These are phyloP conservation scores for Cepaea nemoralis DNA, from an alignment of 1,140 invertebrate species.

Conservation along the genomic window DNA sequence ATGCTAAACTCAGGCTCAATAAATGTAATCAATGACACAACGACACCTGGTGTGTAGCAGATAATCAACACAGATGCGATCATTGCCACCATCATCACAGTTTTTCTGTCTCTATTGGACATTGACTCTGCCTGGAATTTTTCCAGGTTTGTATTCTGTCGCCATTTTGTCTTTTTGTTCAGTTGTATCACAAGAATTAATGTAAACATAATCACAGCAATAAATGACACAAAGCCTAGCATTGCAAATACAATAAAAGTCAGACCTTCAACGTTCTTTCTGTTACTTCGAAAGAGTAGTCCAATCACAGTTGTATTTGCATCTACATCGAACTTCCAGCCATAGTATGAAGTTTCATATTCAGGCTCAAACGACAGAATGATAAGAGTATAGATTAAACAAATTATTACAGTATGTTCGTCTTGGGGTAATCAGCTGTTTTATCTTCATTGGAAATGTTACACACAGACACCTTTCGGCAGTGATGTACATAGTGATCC, in stretches of 20 bases:
- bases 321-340: background rate
- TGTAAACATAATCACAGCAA: too few relatives aligned
- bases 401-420: background rate
- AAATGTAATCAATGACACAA: background rate
- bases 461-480: too few relatives aligned
- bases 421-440: background rate
- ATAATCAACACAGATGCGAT: too few relatives aligned
- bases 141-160: background rate
- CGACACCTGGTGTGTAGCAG: too few relatives aligned
- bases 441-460: background rate
- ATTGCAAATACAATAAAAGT: too few relatives aligned
- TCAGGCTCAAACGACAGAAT: too few relatives aligned
- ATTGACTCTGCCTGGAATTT: background rate
- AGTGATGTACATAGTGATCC: too few relatives aligned
- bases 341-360: background rate
- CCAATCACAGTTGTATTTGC: slow-evolving; percentile 14
- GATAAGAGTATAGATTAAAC: background rate
- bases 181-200: too few relatives aligned
- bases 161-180: slow-evolving; percentile 15
- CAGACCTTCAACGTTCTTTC: background rate
- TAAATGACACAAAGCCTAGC: too few relatives aligned
- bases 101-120: slow-evolving; percentile 11
- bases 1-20: slow-evolving; percentile 11
- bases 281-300: background rate
- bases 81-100: background rate